Evolutionary conservation across 2,888 invertebrate genomes (phyloP), one percentile per base, ranked within the genome.

Genomic region (Choreutis nemorana): DNA sequence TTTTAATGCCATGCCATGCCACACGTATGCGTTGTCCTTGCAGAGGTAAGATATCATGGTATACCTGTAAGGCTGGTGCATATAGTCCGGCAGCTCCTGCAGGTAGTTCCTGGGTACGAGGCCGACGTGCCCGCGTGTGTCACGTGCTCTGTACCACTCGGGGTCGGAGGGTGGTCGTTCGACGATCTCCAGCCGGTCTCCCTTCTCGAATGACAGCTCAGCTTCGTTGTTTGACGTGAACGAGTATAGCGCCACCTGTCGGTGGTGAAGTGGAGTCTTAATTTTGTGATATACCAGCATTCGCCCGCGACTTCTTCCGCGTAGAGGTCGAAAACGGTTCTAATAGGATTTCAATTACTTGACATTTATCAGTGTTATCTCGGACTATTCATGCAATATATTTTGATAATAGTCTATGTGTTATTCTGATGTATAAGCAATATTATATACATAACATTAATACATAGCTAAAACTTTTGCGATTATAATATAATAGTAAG

Each of bases 61-160:
- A n/a, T 81, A 87, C 58, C 89, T 86, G 71, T 89, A 90, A 29
- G 91, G 90, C 62, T 91, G 89, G 42, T 91, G 88, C 57, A 94
- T 83, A 77, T 93, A 94, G 75, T 93, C 94, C 41, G 90, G 90
- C 38, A 94, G 82, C 80, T 92, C 94, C 83, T 94, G 94, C 52
- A 95, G 83, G 78, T 95, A 95, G 82, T 95, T 96, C 42, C 94
- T 82, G 22, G 98, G 99, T 52, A 99, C 97, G 48, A 99, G 86
- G 30, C 98, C 98, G 37, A 92, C 84, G 71, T 91, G 91, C 4
- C 97, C 97, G 63, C 90, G 88, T 31, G 87, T 86, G 80, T 98
- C 98, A 26, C 96, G 83, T 31, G 98, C 98, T 60, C 92, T 91
- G 83, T 90, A 95, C 99, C 99, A 99, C 81, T 99, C 98, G 5